These are phyloP conservation scores for Trypoxylus dichotomus DNA, from an alignment of 1,140 invertebrate species.

Conservation along the genomic window DNA sequence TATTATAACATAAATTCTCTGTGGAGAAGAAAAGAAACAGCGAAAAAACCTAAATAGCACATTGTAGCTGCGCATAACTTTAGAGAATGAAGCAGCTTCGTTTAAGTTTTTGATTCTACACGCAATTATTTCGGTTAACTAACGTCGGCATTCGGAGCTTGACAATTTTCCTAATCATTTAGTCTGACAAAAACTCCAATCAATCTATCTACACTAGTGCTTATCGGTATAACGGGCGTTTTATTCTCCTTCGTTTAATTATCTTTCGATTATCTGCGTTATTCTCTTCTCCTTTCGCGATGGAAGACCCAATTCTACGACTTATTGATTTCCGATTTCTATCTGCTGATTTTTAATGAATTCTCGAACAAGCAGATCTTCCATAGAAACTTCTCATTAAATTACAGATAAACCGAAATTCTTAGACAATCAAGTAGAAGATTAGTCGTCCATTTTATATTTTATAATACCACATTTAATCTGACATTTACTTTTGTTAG, in stretches of 20 bases:
- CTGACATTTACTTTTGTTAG: no score
- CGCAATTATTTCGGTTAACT: not conserved
- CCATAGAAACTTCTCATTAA: not conserved
- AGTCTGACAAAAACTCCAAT: not conserved
- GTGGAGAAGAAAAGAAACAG: no score
- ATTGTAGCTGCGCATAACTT: no score
- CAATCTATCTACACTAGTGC: not conserved
- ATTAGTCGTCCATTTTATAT: no score
- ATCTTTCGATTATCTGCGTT: not conserved
- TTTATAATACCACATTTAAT: no score
- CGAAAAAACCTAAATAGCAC: no score
- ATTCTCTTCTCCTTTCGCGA: not conserved
- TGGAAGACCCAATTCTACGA: not conserved
- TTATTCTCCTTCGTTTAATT: not conserved
- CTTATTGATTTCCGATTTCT: not conserved
- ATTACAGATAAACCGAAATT: no score
- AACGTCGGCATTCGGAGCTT: not conserved
- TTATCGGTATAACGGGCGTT: not conserved
- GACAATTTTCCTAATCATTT: not conserved
- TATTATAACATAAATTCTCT: no score
- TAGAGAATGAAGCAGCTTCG: not conserved
- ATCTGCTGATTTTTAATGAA: not conserved
- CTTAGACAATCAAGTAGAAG: no score
- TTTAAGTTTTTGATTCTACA: not conserved
- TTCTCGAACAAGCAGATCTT: not conserved